Conservation (phyloP, 2,113 vertebrate species). For the Onychostruthus taczanowskii region DNA sequence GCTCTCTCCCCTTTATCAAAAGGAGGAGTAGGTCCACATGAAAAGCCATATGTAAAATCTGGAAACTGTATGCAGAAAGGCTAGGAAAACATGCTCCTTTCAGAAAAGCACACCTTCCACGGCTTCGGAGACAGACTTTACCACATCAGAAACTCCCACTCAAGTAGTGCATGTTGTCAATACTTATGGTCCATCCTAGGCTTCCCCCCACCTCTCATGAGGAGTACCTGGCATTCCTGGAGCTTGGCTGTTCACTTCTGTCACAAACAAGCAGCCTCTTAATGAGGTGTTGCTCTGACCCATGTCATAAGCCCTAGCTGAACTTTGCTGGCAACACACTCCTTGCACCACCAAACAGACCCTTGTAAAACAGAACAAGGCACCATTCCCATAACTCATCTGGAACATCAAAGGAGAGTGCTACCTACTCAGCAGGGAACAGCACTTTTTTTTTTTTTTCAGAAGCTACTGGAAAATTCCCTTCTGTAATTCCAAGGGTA, state of each 20-base stretch:
- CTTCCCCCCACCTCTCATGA: neutral
- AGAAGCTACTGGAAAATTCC: neutral
- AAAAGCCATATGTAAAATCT: neutral
- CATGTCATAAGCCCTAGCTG: neutral
- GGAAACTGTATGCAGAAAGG: neutral
- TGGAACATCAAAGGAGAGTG: constrained; percentile 11
- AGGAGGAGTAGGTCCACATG: neutral
- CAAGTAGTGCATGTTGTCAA: neutral
- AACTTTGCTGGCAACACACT: neutral
- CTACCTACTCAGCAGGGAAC: neutral
- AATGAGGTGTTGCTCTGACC: neutral
- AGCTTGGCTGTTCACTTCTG: neutral
- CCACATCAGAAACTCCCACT: neutral
- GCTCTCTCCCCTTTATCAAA: neutral
- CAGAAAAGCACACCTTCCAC: neutral
- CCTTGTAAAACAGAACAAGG: neutral
- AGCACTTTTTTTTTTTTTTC: neutral
- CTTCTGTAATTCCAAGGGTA: neutral
- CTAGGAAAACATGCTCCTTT: neutral
- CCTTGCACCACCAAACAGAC: neutral
- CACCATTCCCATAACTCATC: neutral
- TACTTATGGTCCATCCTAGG: neutral
- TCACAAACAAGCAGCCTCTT: neutral
- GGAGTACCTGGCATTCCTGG: neutral
- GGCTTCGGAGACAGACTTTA: neutral